phyloP scores from a whole-genome alignment of 2,888 invertebrate genomes.

The Cerceris ruficornis region DNA sequence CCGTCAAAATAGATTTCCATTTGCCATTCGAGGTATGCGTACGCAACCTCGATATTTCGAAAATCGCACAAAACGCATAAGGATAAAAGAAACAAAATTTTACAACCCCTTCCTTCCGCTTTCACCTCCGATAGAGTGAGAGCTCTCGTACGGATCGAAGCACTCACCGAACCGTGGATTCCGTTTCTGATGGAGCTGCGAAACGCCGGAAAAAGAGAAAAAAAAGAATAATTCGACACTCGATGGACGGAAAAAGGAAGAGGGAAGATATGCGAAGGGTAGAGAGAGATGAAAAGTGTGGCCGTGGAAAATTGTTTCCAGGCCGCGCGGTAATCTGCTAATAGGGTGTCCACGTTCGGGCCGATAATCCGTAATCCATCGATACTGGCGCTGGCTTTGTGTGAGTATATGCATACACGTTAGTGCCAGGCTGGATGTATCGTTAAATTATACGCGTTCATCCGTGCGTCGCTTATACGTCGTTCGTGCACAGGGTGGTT shows the following conservation, averaged over 20 bases:
- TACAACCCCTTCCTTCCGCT: constrained; percentile 23
- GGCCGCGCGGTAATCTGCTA: constrained; percentile 73
- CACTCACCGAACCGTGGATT: constrained; percentile 46
- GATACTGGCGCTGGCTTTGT: constrained; percentile 39
- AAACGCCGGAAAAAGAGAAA: constrained; percentile 24
- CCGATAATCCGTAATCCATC: constrained; percentile 69
- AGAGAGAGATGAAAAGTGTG: constrained; percentile 47
- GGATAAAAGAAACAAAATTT: constrained; percentile 33
- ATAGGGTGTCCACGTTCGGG: constrained; percentile 71
- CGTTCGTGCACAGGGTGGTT: not conserved
- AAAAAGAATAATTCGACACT: too few relatives aligned
- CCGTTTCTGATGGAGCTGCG: constrained; percentile 41
- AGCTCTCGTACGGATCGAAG: constrained; percentile 53
- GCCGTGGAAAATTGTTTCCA: constrained; percentile 72
- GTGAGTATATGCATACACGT: not conserved
- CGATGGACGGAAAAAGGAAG: not conserved
- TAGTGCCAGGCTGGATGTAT: too few relatives aligned
- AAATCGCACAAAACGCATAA: constrained; percentile 43
- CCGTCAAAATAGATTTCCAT: constrained; percentile 27
- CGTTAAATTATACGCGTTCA: constrained; percentile 32
- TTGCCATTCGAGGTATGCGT: not conserved
- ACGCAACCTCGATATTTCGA: constrained; percentile 43
- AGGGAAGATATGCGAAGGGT: constrained; percentile 8
- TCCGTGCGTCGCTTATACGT: not conserved
- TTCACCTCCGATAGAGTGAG: constrained; percentile 19